Evolutionary conservation across 2,888 invertebrate genomes (phyloP).

Genomic region (Hydriomena furcata): DNA sequence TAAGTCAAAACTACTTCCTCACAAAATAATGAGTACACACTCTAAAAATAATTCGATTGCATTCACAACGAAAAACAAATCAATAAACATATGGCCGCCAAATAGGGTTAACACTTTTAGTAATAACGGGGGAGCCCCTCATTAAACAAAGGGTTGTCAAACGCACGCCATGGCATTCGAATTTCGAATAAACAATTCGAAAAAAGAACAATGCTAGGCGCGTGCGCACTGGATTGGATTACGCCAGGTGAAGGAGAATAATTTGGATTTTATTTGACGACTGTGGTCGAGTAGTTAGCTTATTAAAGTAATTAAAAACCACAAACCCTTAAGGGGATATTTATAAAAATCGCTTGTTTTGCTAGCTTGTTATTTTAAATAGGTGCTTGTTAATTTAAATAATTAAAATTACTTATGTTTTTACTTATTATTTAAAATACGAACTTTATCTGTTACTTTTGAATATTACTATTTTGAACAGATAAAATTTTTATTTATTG

Average conservation of each 20-base stretch:
- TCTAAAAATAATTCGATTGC: conserved; percentile 19
- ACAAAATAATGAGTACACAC: conserved; percentile 16
- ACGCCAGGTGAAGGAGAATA: conserved; percentile 41
- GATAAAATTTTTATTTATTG: too few relatives aligned
- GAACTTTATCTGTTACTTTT: too few relatives aligned
- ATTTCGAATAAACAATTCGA: conserved; percentile 31
- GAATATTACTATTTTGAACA: too few relatives aligned
- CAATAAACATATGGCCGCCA: conserved; percentile 27
- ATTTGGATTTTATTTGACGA: conserved; percentile 16
- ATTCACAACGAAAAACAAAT: conserved; percentile 20
- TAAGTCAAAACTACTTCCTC: conserved; percentile 8
- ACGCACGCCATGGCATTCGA: conserved; percentile 29
- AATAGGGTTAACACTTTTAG: conserved; percentile 28
- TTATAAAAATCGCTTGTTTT: neutral
- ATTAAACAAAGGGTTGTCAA: conserved; percentile 32
- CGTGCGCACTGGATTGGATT: conserved; percentile 39
- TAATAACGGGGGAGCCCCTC: conserved; percentile 25
- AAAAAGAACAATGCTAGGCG: conserved; percentile 35
- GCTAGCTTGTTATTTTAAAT: too few relatives aligned
- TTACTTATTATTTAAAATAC: too few relatives aligned
- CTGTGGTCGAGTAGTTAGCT: conserved; percentile 1
- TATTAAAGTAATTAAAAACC: conserved; percentile 16
- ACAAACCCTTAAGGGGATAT: neutral
- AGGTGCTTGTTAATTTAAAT: too few relatives aligned
- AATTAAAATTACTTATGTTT: too few relatives aligned